Evolutionary conservation across 2,113 vertebrate genomes (phyloP).

Genomic region (Zootoca vivipara): DNA sequence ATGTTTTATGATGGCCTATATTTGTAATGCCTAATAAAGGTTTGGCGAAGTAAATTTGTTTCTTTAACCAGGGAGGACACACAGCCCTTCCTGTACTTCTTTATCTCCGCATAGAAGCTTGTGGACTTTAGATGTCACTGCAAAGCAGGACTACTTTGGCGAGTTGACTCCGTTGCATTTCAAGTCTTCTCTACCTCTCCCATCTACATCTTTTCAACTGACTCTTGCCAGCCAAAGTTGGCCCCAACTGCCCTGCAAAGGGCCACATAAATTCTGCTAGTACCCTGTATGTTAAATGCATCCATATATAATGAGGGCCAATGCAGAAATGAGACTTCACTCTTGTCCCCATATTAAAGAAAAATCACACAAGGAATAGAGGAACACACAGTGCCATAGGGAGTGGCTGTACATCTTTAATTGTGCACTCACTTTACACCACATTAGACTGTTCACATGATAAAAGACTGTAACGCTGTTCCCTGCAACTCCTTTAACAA

Average conservation of each 20-base stretch:
- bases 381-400: background rate
- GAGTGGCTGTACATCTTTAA: constrained; percentile 21
- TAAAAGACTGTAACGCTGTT: background rate
- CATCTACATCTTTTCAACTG: background rate
- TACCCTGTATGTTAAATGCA: background rate
- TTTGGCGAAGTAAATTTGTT: too few species aligned
- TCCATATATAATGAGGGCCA: background rate
- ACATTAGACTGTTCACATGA: constrained; percentile 9
- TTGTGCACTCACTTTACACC: background rate
- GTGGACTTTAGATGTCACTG: too few species aligned
- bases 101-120: too few species aligned
- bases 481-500: background rate
- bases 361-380: background rate
- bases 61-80: too few species aligned
- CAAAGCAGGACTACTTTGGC: too few species aligned
- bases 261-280: background rate
- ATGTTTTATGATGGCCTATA: too few species aligned
- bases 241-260: background rate
- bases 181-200: background rate
- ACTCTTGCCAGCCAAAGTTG: background rate
- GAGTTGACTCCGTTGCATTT: background rate
- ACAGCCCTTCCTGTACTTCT: too few species aligned
- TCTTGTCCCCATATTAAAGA: background rate
- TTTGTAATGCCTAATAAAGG: too few species aligned
- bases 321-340: background rate